Conservation (phyloP, 2,888 invertebrate genomes). For the Ichneumoninae sp. region DNA sequence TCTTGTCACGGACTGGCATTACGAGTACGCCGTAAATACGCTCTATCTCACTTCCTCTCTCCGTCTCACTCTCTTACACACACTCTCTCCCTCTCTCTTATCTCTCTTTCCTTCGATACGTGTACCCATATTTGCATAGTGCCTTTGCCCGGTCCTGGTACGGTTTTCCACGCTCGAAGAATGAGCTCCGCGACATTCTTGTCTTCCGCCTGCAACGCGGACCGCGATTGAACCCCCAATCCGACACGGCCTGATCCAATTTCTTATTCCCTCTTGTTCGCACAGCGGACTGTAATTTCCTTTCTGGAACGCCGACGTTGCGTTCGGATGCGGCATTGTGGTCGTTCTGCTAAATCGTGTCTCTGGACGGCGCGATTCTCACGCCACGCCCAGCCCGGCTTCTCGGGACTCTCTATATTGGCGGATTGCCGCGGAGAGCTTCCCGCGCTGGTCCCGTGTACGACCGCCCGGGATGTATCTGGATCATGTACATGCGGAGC, state of each 20-base stretch:
- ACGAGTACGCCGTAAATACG: conserved; percentile 73
- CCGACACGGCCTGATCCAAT: not conserved
- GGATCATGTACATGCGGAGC: conserved; percentile 70
- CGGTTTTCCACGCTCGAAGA: not conserved
- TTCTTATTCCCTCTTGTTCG: not conserved
- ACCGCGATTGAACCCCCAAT: not conserved
- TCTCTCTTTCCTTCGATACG: conserved; percentile 71
- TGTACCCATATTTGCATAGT: conserved; percentile 58
- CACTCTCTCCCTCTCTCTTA: conserved; percentile 70
- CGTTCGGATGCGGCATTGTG: not conserved
- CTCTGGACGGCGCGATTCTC: conserved; percentile 21
- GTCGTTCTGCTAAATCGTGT: not conserved
- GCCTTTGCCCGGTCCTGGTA: conserved; percentile 7
- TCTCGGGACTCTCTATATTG: conserved; percentile 19
- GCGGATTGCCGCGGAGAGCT: conserved; percentile 3
- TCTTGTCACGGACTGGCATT: conserved; percentile 81
- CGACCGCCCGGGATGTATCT: conserved; percentile 70
- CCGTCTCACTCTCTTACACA: conserved; percentile 59
- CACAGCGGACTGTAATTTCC: not conserved
- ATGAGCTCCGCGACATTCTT: not conserved
- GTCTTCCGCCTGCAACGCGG: not conserved
- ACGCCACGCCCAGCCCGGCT: conserved; percentile 28
- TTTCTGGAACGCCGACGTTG: not conserved
- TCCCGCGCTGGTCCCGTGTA: conserved; percentile 27
- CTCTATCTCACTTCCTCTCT: conserved; percentile 70